These are phyloP conservation scores for Trachemys scripta DNA, from an alignment of 2,113 vertebrate genomes.

Conservation along the genomic window DNA sequence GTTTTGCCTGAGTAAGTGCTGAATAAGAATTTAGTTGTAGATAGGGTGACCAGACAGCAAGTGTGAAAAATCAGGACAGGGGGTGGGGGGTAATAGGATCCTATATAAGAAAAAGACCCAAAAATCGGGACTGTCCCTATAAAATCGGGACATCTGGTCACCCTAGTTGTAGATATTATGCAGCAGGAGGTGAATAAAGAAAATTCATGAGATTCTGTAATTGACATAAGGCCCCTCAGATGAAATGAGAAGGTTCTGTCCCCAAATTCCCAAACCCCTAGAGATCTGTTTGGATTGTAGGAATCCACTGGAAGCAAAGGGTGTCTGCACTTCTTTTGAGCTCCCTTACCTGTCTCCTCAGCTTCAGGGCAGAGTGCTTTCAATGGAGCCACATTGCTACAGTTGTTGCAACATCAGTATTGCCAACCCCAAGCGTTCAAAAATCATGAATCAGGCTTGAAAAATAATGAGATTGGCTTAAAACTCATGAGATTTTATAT, in stretches of 20 bases:
- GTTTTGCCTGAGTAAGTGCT: background rate
- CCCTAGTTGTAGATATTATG: background rate
- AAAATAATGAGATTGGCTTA: background rate
- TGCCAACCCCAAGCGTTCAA: background rate
- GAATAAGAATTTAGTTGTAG: background rate
- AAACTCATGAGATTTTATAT: background rate
- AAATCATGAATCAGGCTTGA: background rate
- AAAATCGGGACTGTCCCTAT: too few relatives aligned
- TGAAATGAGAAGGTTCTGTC: background rate
- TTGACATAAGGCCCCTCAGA: background rate
- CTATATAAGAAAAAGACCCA: too few relatives aligned
- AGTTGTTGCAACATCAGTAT: background rate
- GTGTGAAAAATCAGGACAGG: too few relatives aligned
- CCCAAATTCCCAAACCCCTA: background rate
- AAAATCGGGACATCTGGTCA: too few relatives aligned
- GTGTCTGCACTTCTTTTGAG: background rate
- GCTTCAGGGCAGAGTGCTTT: background rate
- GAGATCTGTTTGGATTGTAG: background rate
- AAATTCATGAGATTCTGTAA: background rate
- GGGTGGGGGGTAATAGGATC: too few relatives aligned
- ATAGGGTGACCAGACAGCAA: background rate
- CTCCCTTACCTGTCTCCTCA: background rate
- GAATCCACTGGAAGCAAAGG: slow-evolving; percentile 11
- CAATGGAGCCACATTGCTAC: background rate
- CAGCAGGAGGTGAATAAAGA: background rate